Evolutionary conservation across 1,140 invertebrate genomes (phyloP).

Genomic region (fruit fly (Drosophila melanogaster)): DNA sequence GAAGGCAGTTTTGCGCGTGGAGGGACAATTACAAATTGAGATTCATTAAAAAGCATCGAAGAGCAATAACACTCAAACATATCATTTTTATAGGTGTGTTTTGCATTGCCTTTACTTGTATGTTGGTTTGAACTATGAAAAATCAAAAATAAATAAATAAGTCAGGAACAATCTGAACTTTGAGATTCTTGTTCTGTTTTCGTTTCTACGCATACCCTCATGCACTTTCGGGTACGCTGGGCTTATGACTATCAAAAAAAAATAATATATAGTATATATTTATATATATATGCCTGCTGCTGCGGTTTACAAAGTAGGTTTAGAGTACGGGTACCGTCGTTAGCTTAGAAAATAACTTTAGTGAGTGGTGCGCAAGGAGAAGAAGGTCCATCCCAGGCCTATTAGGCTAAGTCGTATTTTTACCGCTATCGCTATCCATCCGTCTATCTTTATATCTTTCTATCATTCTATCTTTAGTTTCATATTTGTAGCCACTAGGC

Average conservation of each 20-base stretch:
- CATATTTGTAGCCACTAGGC: constrained; percentile 36
- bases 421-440: constrained; percentile 9
- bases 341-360: constrained; percentile 66
- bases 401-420: constrained; percentile 15
- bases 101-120: constrained; percentile 5
- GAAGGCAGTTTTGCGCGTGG: constrained; percentile 80
- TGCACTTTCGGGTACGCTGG: constrained; percentile 27
- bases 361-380: constrained; percentile 42
- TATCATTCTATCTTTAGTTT: constrained; percentile 30
- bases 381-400: constrained; percentile 10
- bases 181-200: constrained; percentile 30
- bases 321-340: constrained; percentile 59
- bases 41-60: constrained; percentile 66
- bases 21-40: constrained; percentile 73
- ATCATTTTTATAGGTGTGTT: constrained; percentile 22
- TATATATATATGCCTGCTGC: constrained; percentile 25
- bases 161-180: constrained; percentile 21
- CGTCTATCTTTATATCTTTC: constrained; percentile 4
- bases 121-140: constrained; percentile 12
- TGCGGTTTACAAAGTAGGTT: constrained; percentile 18
- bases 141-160: not conserved
- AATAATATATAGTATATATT: constrained; percentile 38
- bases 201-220: constrained; percentile 39
- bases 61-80: constrained; percentile 35
- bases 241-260: constrained; percentile 72